Evolutionary conservation across 1,140 invertebrate genomes (phyloP).

Genomic region (Maniola jurtina): DNA sequence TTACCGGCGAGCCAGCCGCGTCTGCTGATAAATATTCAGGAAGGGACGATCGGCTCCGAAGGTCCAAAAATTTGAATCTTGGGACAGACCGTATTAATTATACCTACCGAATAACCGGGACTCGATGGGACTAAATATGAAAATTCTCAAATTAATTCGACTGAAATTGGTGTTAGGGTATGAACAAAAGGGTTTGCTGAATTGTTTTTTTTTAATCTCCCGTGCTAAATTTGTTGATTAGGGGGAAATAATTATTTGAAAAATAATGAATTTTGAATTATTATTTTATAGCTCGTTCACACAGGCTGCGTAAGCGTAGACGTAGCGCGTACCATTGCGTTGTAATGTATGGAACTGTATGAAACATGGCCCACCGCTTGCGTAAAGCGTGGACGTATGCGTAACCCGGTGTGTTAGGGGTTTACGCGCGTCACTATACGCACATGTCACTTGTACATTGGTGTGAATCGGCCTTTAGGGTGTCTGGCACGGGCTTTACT

Average conservation of each 20-base stretch:
- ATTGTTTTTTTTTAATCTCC: background rate
- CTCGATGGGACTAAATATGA: conserved; percentile 12
- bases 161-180: background rate
- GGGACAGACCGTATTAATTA: conserved; percentile 10
- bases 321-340: too few relatives aligned
- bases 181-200: background rate
- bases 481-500: too few relatives aligned
- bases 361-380: too few relatives aligned
- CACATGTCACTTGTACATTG: too few relatives aligned
- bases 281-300: too few relatives aligned
- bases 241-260: background rate
- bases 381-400: too few relatives aligned
- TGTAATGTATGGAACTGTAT: too few relatives aligned
- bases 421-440: too few relatives aligned
- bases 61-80: conserved; percentile 13
- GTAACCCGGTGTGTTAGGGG: too few relatives aligned
- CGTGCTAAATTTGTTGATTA: background rate
- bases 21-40: conserved; percentile 18
- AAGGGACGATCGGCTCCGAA: background rate
- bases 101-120: conserved; percentile 6
- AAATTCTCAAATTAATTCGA: conserved; percentile 7
- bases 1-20: conserved; percentile 35
- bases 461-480: too few relatives aligned
- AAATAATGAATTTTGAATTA: too few relatives aligned
- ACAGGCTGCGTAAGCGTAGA: too few relatives aligned